These are phyloP conservation scores for Pseudomyrmex cubaensis DNA, from an alignment of 1,140 invertebrate genomes.

Conservation along the genomic window DNA sequence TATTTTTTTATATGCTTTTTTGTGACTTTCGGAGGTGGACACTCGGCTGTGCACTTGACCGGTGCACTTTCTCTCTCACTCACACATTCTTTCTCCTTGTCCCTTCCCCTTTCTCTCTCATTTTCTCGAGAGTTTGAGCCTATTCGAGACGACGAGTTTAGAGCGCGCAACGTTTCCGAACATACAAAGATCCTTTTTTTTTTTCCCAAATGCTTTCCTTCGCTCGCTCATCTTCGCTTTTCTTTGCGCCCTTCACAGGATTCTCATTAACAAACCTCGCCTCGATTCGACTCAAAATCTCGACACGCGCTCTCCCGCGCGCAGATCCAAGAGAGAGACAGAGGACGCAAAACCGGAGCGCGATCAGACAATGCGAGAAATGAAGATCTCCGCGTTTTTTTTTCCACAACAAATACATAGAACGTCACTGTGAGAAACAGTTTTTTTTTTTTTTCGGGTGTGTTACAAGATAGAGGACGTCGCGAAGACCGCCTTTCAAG, in stretches of 20 bases:
- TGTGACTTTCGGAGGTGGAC: slow-evolving; percentile 77
- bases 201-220: slow-evolving; percentile 23
- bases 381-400: neutral
- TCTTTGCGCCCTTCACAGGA: slow-evolving; percentile 31
- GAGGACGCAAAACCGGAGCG: neutral
- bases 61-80: slow-evolving; percentile 16
- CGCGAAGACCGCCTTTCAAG: neutral
- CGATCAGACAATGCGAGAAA: neutral
- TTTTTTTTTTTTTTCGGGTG: neutral
- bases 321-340: slow-evolving; percentile 21
- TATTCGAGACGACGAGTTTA: slow-evolving; percentile 22
- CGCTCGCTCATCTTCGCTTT: neutral
- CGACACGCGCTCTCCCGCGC: neutral
- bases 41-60: slow-evolving; percentile 51
- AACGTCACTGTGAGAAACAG: neutral
- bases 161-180: neutral
- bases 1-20: slow-evolving; percentile 73
- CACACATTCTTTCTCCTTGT: neutral
- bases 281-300: slow-evolving; percentile 8
- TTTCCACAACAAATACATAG: neutral
- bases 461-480: neutral
- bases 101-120: neutral
- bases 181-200: neutral
- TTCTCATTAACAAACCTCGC: slow-evolving; percentile 3
- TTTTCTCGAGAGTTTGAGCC: neutral